These are phyloP conservation scores for Melanotaenia trifasciata DNA, from an alignment of 2,797 vertebrate species.

Conservation along the genomic window DNA sequence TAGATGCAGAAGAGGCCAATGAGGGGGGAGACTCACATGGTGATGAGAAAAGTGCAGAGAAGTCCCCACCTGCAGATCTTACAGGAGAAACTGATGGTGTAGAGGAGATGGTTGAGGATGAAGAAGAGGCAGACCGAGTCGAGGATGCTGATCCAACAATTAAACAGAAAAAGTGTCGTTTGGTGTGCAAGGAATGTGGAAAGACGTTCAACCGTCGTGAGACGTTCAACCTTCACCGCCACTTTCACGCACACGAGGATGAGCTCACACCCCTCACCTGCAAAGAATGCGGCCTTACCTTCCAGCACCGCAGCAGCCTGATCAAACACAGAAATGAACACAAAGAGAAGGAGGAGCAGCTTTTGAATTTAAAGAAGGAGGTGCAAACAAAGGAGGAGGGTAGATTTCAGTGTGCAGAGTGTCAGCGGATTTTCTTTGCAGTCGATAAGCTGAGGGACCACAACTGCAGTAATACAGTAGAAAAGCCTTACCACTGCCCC, in stretches of 20 bases:
- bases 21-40: neutral
- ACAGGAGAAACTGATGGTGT: conserved; percentile 6
- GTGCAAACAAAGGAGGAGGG: conserved; percentile 26
- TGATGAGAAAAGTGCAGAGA: conserved; percentile 11
- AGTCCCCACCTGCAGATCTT: neutral
- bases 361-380: conserved; percentile 55
- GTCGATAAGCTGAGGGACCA: conserved; percentile 76
- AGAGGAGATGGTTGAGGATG: conserved; percentile 18
- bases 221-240: conserved; percentile 85
- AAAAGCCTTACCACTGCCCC: conserved; percentile 85
- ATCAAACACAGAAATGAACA: conserved; percentile 85
- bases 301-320: conserved; percentile 85
- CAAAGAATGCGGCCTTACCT: conserved; percentile 85
- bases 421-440: conserved; percentile 69
- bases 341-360: conserved; percentile 66
- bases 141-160: conserved; percentile 17
- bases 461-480: conserved; percentile 70
- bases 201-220: conserved; percentile 81
- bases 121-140: conserved; percentile 22
- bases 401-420: conserved; percentile 76
- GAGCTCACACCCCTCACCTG: conserved; percentile 84
- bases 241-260: conserved; percentile 84
- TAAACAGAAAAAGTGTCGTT: conserved; percentile 66
- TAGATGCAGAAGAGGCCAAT: conserved; percentile 17
- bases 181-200: conserved; percentile 85